Evolutionary conservation across 2,113 vertebrate species (phyloP), one percentile per base, ranked within the genome.

Genomic region (Nesogale talazaci): DNA sequence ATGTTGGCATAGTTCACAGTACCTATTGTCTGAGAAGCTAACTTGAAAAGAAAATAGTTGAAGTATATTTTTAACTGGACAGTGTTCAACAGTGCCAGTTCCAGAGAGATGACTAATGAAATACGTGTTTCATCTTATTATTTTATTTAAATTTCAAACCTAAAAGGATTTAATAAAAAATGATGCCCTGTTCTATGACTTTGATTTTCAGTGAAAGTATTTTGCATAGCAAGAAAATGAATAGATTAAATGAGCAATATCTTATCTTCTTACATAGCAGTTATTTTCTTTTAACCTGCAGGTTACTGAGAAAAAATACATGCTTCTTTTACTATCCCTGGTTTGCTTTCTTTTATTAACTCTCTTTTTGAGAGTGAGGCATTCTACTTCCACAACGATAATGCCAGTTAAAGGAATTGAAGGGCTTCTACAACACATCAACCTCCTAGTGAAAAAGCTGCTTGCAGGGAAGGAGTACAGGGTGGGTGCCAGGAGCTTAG

Each of bases 111-210:
- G 16, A 81, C 17, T 59, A 46, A 63, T 56, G 25, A 38, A 90
- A 88, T 90, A 83, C 59, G 38, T 19, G 8, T 27, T 31, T 4
- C 40, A 10, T 27, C 11, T n/a, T 34, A 40, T 4, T 77, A 23
- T 78, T 72, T 69, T 36, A 78, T 88, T 90, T 78, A 2, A 34
- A 67, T 59, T 87, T 89, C 83, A 90, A 87, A 83, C 38, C 5
- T 34, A 74, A 82, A 83, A 56, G 4, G 4, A n/a, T 56, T 90
- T n/a, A 94, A 59, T 52, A 93, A 84, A 85, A 3, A 75, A 10
- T 40, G 42, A 74, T 56, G 6, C 36, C 67, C 8, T 84, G 15
- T 75, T 88, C 1, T 6, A 77, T 42, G 56, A 65, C 15, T 14
- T 76, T 76, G 34, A 86, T 83, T 79, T 76, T 92, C 23, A 89